Percentiles rank a stretch among this genome's conserved stretches.
Evolutionary conservation across 2,113 vertebrate genomes (phyloP).

Genomic region (Neoarius graeffei): DNA sequence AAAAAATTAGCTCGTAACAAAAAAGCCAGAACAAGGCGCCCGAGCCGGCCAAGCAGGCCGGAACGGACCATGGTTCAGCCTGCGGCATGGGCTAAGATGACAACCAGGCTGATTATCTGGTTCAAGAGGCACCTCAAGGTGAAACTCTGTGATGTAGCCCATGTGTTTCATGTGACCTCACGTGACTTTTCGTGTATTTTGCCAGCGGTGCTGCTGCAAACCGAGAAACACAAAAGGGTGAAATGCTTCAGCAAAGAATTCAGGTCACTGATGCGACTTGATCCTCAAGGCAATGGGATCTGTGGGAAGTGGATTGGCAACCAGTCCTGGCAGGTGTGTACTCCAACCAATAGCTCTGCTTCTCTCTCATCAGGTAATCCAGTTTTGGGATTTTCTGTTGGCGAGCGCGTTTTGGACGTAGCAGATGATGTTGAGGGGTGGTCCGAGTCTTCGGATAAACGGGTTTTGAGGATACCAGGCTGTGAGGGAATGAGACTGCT

Average conservation of each 20-base stretch:
- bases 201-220: conserved; percentile 30
- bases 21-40: background rate
- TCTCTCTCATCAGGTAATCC: conserved; percentile 53
- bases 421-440: conserved; percentile 23
- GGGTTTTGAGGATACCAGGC: background rate
- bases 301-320: conserved; percentile 36
- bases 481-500: conserved; percentile 3
- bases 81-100: background rate
- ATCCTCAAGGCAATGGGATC: background rate
- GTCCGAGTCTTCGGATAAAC: background rate
- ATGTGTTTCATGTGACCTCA: conserved; percentile 50
- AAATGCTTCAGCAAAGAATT: conserved; percentile 46
- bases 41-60: background rate
- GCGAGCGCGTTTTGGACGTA: background rate
- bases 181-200: conserved; percentile 49
- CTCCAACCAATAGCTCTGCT: conserved; percentile 51
- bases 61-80: background rate
- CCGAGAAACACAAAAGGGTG: conserved; percentile 23
- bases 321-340: conserved; percentile 37
- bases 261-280: conserved; percentile 19
- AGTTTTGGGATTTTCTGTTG: conserved; percentile 23
- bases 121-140: conserved; percentile 39
- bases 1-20: conserved; percentile 21
- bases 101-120: background rate
- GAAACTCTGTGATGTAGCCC: conserved; percentile 49